Conservation (phyloP, 1,140 invertebrate genomes). For the Thaumetopoea pityocampa region DNA sequence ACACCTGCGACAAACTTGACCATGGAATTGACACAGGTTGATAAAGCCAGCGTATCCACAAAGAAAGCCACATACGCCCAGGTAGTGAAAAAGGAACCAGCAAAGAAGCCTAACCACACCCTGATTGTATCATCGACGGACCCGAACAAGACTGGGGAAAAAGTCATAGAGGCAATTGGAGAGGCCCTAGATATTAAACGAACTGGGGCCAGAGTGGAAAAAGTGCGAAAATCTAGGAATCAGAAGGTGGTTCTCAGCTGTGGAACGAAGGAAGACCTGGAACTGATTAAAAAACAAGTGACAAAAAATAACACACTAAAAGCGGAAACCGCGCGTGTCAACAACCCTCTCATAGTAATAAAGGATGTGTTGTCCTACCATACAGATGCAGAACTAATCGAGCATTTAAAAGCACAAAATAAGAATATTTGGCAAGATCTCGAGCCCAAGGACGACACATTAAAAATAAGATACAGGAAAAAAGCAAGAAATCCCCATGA, state of each 20-base stretch:
- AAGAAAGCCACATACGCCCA: slow-evolving; percentile 1
- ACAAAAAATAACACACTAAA: no score
- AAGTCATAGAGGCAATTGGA: slow-evolving; percentile 11
- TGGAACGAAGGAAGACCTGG: slow-evolving; percentile 10
- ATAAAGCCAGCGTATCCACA: background rate
- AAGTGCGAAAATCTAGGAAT: slow-evolving; percentile 17
- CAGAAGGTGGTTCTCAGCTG: slow-evolving; percentile 21
- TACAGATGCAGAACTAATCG: slow-evolving; percentile 15
- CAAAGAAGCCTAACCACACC: slow-evolving; percentile 19
- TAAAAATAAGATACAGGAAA: slow-evolving; percentile 24
- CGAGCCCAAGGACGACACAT: background rate
- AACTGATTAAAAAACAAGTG: slow-evolving; percentile 8
- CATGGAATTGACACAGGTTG: no score
- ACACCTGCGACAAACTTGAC: no score
- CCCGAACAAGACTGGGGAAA: slow-evolving; percentile 12
- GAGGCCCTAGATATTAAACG: slow-evolving; percentile 12
- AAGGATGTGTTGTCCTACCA: no score
- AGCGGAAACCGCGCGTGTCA: no score
- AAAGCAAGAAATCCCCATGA: slow-evolving; percentile 22
- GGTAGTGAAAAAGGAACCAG: background rate
- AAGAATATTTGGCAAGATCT: slow-evolving; percentile 16
- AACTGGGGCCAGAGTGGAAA: slow-evolving; percentile 10
- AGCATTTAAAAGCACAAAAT: slow-evolving; percentile 19
- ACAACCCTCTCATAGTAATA: no score
- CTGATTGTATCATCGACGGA: slow-evolving; percentile 20